These are phyloP conservation scores for Danio choprae DNA, from an alignment of 2,797 vertebrate genomes.

Conservation along the genomic window DNA sequence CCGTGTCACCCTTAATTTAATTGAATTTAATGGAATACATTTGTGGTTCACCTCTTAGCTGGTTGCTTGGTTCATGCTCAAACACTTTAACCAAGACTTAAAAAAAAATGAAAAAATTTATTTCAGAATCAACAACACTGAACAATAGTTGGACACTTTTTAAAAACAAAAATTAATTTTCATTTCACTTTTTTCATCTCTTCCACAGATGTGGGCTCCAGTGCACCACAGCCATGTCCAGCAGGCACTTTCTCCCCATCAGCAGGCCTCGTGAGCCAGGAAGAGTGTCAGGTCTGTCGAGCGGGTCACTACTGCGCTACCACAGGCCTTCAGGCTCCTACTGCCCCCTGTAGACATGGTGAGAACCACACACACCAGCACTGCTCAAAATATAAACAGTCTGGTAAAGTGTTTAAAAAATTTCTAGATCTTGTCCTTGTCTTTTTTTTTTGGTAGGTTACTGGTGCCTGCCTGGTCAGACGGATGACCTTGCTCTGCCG, in stretches of 20 bases:
- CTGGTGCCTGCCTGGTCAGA: conserved; percentile 83
- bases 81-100: no score
- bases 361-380: conserved; percentile 44
- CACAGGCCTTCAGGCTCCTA: conserved; percentile 80
- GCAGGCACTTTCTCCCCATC: conserved; percentile 85
- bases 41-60: no score
- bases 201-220: conserved; percentile 80
- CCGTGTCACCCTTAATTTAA: no score
- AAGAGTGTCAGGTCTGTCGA: conserved; percentile 84
- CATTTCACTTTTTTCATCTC: not conserved
- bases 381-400: not conserved
- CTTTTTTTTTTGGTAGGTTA: conserved; percentile 71
- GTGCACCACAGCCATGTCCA: conserved; percentile 82
- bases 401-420: not conserved
- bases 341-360: conserved; percentile 86
- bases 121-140: no score
- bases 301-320: conserved; percentile 84
- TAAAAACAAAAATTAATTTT: not conserved
- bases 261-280: conserved; percentile 69
- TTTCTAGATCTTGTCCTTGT: conserved; percentile 40
- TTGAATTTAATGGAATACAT: no score
- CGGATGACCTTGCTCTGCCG: conserved; percentile 67
- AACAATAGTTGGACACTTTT: no score
- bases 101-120: no score
- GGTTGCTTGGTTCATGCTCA: no score